Evolutionary conservation across 2,797 vertebrate species (phyloP).

Genomic region (Threskiornis aethiopicus): DNA sequence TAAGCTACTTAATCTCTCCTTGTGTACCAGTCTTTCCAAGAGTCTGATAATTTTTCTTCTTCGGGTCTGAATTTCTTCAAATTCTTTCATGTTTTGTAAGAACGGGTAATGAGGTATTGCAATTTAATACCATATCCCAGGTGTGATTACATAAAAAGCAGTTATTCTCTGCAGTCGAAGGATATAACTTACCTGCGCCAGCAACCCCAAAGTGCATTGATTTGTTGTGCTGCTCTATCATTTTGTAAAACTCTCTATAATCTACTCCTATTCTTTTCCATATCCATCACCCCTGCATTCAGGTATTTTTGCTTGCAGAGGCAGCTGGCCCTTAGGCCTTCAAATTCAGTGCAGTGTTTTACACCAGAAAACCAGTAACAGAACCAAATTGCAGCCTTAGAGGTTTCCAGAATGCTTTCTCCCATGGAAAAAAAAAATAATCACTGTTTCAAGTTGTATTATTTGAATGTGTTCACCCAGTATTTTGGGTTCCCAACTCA

Average conservation of each 20-base stretch:
- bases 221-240: slow-evolving; percentile 46
- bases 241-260: slow-evolving; percentile 35
- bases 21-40: slow-evolving; percentile 7
- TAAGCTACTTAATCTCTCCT: slow-evolving; percentile 9
- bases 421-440: not conserved
- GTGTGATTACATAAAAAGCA: slow-evolving; percentile 13
- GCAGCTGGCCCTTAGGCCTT: not conserved
- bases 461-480: not conserved
- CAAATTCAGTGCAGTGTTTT: not conserved
- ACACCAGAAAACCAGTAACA: not conserved
- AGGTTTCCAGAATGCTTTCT: not conserved
- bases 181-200: not conserved
- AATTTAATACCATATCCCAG: slow-evolving; percentile 4
- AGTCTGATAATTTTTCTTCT: slow-evolving; percentile 8
- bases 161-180: not conserved
- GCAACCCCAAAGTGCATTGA: slow-evolving; percentile 13
- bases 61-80: not conserved
- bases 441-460: not conserved
- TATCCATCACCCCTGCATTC: not conserved
- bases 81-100: not conserved
- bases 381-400: not conserved
- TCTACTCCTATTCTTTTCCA: slow-evolving; percentile 32
- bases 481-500: not conserved
- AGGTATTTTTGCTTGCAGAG: not conserved
- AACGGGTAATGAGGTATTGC: not conserved